Conservation (phyloP, 2,797 vertebrate species). For the Anabas testudineus region DNA sequence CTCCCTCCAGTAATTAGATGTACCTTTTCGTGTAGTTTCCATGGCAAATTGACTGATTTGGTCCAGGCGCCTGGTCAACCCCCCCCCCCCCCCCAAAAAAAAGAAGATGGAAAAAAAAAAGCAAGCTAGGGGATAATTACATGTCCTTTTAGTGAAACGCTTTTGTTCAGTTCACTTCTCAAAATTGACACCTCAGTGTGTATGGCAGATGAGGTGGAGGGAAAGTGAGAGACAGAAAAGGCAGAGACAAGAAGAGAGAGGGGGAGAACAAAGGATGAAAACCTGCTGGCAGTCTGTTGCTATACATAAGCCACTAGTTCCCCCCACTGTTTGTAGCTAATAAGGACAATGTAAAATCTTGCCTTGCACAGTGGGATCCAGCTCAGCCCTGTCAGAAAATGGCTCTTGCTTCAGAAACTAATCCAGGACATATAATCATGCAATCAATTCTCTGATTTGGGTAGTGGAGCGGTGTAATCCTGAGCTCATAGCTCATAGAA, state of each 20-base stretch:
- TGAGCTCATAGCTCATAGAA: slow-evolving; percentile 35
- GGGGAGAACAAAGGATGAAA: slow-evolving; percentile 61
- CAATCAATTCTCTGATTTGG: slow-evolving; percentile 63
- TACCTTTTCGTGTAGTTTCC: slow-evolving; percentile 43
- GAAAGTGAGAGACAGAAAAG: slow-evolving; percentile 39
- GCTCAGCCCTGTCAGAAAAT: slow-evolving; percentile 70
- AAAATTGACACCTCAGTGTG: slow-evolving; percentile 39
- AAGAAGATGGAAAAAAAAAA: too few species aligned
- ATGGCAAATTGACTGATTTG: slow-evolving; percentile 56
- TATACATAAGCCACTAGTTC: slow-evolving; percentile 67
- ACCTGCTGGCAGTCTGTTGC: slow-evolving; percentile 62
- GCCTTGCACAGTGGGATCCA: slow-evolving; percentile 63
- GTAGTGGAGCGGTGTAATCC: slow-evolving; percentile 30
- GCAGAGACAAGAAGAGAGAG: slow-evolving; percentile 24
- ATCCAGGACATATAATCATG: slow-evolving; percentile 64
- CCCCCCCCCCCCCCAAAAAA: too few species aligned
- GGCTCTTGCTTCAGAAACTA: slow-evolving; percentile 51
- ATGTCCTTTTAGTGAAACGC: slow-evolving; percentile 30
- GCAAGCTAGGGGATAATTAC: slow-evolving; percentile 56
- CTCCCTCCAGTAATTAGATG: slow-evolving; percentile 52
- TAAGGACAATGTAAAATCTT: slow-evolving; percentile 77
- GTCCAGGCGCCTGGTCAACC: slow-evolving; percentile 36
- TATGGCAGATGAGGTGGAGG: slow-evolving; percentile 29
- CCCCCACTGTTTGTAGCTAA: slow-evolving; percentile 77
- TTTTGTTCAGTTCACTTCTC: slow-evolving; percentile 54